Evolutionary conservation across 1,140 invertebrate species (phyloP).

Genomic region (Panulirus ornatus): DNA sequence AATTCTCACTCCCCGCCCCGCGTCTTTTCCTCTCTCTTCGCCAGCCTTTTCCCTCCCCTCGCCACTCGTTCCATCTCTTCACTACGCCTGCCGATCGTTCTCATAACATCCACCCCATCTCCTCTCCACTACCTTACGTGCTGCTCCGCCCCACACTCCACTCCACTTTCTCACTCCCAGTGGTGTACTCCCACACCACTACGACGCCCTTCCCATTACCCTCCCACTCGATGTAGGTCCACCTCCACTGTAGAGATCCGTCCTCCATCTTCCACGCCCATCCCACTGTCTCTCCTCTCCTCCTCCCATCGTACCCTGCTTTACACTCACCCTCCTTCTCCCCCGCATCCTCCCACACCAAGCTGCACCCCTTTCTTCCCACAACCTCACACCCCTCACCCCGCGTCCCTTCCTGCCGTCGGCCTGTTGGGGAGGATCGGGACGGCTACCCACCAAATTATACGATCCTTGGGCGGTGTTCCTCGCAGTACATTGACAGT

Average conservation of each 20-base stretch:
- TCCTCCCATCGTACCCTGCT: background rate
- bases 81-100: background rate
- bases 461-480: background rate
- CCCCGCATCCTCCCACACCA: background rate
- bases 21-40: too few species aligned
- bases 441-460: background rate
- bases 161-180: background rate
- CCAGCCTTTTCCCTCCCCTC: too few species aligned
- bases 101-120: background rate
- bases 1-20: too few species aligned
- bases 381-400: background rate
- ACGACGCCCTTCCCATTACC: background rate
- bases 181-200: background rate
- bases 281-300: background rate
- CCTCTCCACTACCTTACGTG: background rate
- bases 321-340: background rate
- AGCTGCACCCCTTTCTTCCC: background rate
- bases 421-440: background rate
- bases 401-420: background rate
- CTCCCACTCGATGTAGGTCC: too few species aligned
- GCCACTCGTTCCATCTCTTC: too few species aligned
- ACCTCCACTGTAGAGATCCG: too few species aligned
- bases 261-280: background rate
- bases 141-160: background rate
- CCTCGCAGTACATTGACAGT: constrained; percentile 1